Base-by-base conservation (phyloP, 2,113 vertebrate species). In the Eptesicus fuscus region DNA sequence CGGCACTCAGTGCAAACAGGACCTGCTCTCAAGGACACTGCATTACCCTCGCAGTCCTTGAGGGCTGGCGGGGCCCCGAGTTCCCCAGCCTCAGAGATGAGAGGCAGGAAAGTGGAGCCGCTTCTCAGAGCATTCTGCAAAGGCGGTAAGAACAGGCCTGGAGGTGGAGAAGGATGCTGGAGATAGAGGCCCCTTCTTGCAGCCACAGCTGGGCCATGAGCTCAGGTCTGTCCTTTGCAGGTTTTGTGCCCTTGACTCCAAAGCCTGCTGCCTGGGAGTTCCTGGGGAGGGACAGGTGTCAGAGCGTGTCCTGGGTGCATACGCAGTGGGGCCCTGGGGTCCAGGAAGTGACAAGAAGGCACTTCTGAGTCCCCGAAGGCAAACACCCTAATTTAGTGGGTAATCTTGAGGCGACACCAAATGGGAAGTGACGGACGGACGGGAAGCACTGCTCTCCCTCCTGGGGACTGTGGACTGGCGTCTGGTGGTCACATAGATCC, bases 391-490 rank as follows among this genome's bases (percentile, higher is more conserved):
- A 5, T 35, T 51, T 49, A 63, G 40, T 2, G 6, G 23, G 35
- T 28, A 4, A 28, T 42, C 77, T 13, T 49, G 28, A 9, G 44
- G 22, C 65, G 61, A 32, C 25, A 32, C 42, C 0, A 0, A 16
- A 7, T 4, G 3, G 53, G 78, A 84, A 40, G 5, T 37, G 20
- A 37, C 37, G 22, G 86, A 37, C 37, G 22, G 86, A 49, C n/a
- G 13, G 1, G 8, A 28, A 51, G 80, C 28, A 12, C 49, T 86
- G 51, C 53, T 42, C 40, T 79, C 22, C 22, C 32, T 42, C 37
- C 12, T 44, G 16, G 20, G 35, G 28, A 44, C 0, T 7, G 13
- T 69, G n/a, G 22, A 30, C 9, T 9, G 12, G 37, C 0, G 0
- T 63, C 47, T 35, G 18, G n/a, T 65, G 70, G 59, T 67, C 32